Evolutionary conservation across 2,113 vertebrate genomes (phyloP), one percentile per base, ranked within the genome.

Genomic region (Pituophis catenifer): DNA sequence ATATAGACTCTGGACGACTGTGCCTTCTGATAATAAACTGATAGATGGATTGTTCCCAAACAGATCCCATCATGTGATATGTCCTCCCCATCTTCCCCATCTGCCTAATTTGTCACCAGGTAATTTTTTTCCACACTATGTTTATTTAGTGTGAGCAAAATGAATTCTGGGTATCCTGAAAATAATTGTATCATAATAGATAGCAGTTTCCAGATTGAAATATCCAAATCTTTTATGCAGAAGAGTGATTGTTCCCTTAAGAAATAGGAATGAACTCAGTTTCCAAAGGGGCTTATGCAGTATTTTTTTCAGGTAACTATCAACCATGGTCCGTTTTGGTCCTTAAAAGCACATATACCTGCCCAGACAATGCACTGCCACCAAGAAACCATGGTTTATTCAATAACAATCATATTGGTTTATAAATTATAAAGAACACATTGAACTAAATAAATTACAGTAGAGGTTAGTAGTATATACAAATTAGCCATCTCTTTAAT

Each of bases 61-160:
- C 50, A 97, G 95, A 89, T 90, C 96, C 19, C 95, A 97, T 87
- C 97, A 96, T 19, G 89, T 97, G 62, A 94, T 97, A 21, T 97
- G 97, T 86, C 98, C 97, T 89, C 96, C 97, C 9, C 97, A 95
- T 48, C 97, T 98, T 93, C 98, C 98, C 23, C 98, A 97, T 65
- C 97, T 98, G 91, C 95, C 97, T 75, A 97, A 94, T 93, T 96
- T 97, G 93, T 96, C 97, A 89, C 94, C 98, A 98, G 98, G 98
- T 99, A 98, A 97, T 85, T 92, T 92, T 9, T 93, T 94, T 52
- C 26, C 12, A 2, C 59, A 92, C 86, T 86, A 8, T 59, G 21
- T 38, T 92, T 55, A 48, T 19, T 75, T 52, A 59, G 2, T 70
- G 23, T 50, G 54, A 23, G 8, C 50, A 12, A 93, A 59, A 50